Percentiles rank a stretch among this genome's conserved stretches.
Conservation (phyloP, 2,888 invertebrate species). For the Nasonia oneida region DNA sequence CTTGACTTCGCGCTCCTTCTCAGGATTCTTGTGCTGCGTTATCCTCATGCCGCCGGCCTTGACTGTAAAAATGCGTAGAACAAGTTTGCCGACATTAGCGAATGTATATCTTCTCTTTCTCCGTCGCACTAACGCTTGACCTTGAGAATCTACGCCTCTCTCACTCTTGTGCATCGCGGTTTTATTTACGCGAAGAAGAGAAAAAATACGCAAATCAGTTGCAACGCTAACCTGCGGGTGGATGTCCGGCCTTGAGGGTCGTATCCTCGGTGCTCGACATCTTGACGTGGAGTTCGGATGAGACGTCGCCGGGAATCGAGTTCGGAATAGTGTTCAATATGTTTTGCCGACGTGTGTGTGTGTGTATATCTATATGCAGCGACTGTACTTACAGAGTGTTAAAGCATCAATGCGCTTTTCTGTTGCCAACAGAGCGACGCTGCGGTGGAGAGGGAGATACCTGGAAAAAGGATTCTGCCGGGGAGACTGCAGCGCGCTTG, state of each 20-base stretch:
- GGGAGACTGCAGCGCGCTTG: neutral
- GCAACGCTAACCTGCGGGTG: slow-evolving; percentile 89
- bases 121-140: slow-evolving; percentile 36
- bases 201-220: neutral
- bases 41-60: slow-evolving; percentile 97
- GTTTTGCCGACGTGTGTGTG: slow-evolving; percentile 25
- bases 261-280: slow-evolving; percentile 84
- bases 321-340: slow-evolving; percentile 47
- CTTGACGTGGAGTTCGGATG: neutral
- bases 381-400: neutral
- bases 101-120: slow-evolving; percentile 16
- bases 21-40: slow-evolving; percentile 90
- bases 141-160: slow-evolving; percentile 38
- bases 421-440: slow-evolving; percentile 48
- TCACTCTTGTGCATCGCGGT: neutral
- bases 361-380: neutral
- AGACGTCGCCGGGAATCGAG: neutral
- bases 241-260: slow-evolving; percentile 91
- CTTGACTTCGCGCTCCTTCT: slow-evolving; percentile 84
- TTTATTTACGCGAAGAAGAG: neutral
- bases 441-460: neutral
- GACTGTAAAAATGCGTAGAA: slow-evolving; percentile 80
- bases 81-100: slow-evolving; percentile 56
- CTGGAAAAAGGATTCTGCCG: slow-evolving; percentile 36
- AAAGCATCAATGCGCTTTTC: slow-evolving; percentile 34